These are phyloP conservation scores for Denticeps clupeoides DNA, from an alignment of 2,797 vertebrate genomes.

Conservation along the genomic window DNA sequence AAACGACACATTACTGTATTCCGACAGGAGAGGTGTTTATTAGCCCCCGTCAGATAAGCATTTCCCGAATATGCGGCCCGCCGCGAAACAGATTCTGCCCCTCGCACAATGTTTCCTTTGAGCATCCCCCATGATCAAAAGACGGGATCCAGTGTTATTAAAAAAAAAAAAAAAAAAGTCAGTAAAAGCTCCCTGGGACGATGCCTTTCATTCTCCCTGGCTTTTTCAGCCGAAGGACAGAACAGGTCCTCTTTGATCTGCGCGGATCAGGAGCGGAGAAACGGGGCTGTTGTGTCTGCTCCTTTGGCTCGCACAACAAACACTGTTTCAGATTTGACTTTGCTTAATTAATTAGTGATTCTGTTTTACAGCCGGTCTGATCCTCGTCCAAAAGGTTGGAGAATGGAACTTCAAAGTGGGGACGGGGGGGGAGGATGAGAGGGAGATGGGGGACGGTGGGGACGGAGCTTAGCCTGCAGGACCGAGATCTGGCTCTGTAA, in stretches of 20 bases:
- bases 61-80: conserved; percentile 50
- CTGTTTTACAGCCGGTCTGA: conserved; percentile 97
- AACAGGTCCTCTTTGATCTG: conserved; percentile 87
- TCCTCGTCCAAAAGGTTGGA: conserved; percentile 96
- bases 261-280: conserved; percentile 56
- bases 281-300: conserved; percentile 77
- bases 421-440: conserved; percentile 50
- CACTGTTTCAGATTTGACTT: conserved; percentile 99
- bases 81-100: conserved; percentile 52
- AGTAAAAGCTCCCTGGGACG: conserved; percentile 57
- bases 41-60: conserved; percentile 56
- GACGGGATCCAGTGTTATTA: conserved; percentile 37
- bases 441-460: conserved; percentile 30
- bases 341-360: conserved; percentile 99
- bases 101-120: conserved; percentile 49
- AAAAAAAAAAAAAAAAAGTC: conserved; percentile 43
- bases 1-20: conserved; percentile 54
- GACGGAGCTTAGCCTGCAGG: conserved; percentile 19
- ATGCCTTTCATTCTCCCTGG: conserved; percentile 50
- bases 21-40: conserved; percentile 58
- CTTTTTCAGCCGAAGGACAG: conserved; percentile 61
- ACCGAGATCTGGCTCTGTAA: conserved; percentile 13
- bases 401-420: conserved; percentile 92
- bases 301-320: conserved; percentile 98
- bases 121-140: conserved; percentile 60